These are phyloP conservation scores for Chelonia mydas DNA, from an alignment of 2,797 vertebrate genomes.

Conservation along the genomic window DNA sequence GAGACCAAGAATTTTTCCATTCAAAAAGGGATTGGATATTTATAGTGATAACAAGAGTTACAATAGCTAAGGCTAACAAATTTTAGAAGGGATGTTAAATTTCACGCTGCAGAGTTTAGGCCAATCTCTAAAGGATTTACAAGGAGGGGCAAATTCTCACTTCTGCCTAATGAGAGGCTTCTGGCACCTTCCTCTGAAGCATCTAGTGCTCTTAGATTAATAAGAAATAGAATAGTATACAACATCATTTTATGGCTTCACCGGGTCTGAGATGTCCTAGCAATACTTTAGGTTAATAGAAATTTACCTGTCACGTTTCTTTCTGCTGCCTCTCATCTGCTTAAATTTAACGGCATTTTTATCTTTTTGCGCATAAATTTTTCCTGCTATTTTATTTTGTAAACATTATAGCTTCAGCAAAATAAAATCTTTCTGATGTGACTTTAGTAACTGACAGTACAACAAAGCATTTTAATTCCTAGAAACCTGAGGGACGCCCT, in stretches of 20 bases:
- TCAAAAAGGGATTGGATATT: too few species aligned
- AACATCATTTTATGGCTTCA: neutral
- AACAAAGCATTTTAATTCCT: conserved; percentile 5
- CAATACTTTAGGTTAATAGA: neutral
- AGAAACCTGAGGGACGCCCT: conserved; percentile 90
- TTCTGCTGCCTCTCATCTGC: neutral
- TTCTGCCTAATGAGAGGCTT: neutral
- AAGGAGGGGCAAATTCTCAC: neutral
- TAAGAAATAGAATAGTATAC: neutral
- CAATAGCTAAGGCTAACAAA: neutral
- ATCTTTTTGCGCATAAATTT: neutral
- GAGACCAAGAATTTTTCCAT: neutral
- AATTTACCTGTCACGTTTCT: neutral
- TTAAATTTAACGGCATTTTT: neutral
- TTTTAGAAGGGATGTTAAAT: neutral
- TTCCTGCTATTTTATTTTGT: neutral
- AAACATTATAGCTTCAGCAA: neutral
- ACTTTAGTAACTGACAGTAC: neutral
- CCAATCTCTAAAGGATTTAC: neutral
- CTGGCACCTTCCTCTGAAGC: neutral
- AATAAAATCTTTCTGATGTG: neutral
- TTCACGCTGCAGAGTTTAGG: neutral
- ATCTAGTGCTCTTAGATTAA: neutral
- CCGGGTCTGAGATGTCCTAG: neutral
- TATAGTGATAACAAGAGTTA: neutral